These are phyloP conservation scores for Agrypnus murinus DNA, from an alignment of 2,888 invertebrate genomes.

Conservation along the genomic window DNA sequence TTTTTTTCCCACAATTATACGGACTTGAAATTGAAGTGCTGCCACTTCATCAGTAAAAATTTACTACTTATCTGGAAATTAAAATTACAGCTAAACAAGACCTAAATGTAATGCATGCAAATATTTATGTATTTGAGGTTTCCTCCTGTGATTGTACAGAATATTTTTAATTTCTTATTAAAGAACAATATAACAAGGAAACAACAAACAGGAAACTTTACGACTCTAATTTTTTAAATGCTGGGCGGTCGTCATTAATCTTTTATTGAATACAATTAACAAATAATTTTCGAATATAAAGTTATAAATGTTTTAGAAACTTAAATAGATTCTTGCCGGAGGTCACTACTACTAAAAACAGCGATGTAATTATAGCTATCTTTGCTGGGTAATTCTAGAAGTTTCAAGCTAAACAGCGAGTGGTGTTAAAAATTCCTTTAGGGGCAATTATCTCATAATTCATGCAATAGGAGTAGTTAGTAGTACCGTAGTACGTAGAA, in stretches of 20 bases:
- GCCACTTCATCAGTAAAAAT: no score
- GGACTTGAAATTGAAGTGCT: no score
- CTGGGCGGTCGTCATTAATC: conserved; percentile 15
- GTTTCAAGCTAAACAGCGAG: not conserved
- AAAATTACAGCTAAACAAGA: no score
- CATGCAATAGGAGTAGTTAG: conserved; percentile 4
- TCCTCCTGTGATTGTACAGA: no score
- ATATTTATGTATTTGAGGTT: no score
- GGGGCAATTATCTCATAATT: conserved; percentile 31
- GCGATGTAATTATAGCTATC: not conserved
- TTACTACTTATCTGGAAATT: no score
- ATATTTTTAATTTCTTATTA: no score
- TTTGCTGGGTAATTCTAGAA: not conserved
- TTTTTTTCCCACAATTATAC: no score
- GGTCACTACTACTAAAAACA: not conserved
- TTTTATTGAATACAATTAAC: conserved; percentile 1
- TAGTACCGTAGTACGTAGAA: no score
- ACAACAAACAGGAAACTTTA: not conserved
- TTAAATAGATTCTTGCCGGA: not conserved
- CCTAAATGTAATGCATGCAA: no score
- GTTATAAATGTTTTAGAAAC: not conserved
- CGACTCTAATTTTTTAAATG: not conserved
- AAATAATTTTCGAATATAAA: conserved; percentile 10
- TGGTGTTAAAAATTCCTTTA: conserved; percentile 26
- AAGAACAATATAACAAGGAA: no score